Percentiles rank a stretch among this genome's conserved stretches.
phyloP scores from a whole-genome alignment of 2,113 vertebrate genomes.

The Poeciliopsis turrubarensis region DNA sequence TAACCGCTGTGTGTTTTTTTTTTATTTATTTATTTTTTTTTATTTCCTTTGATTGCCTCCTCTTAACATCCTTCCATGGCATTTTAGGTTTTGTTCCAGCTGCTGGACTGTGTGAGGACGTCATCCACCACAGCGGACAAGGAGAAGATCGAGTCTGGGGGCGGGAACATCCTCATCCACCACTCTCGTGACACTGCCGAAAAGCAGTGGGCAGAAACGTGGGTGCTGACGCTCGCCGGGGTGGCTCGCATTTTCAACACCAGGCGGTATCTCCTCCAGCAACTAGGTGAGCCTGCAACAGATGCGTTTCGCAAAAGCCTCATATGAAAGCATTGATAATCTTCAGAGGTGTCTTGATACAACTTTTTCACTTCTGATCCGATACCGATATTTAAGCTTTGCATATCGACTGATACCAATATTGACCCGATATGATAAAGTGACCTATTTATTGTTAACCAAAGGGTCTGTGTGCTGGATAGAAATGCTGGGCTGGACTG shows the following conservation, averaged over 20 bases:
- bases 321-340: not conserved
- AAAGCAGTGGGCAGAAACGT: constrained; percentile 99
- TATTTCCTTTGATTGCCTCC: too few species aligned
- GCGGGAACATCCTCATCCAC: constrained; percentile 98
- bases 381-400: too few species aligned
- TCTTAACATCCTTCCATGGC: not conserved
- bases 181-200: constrained; percentile 99
- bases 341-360: too few species aligned
- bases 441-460: too few species aligned
- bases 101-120: constrained; percentile 91
- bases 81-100: constrained; percentile 92
- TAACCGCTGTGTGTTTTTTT: too few species aligned
- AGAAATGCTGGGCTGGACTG: too few species aligned
- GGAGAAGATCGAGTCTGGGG: constrained; percentile 98
- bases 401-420: too few species aligned
- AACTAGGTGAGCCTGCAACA: constrained; percentile 83
- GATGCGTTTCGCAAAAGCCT: not conserved
- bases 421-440: too few species aligned
- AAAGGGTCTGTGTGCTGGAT: too few species aligned
- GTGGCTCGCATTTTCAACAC: constrained; percentile 99
- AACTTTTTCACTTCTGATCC: too few species aligned
- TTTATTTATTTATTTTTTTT: too few species aligned
- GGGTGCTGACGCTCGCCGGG: constrained; percentile 95
- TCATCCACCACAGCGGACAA: constrained; percentile 98
- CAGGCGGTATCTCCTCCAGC: constrained; percentile 91